A percentile compares a stretch with the other conserved stretches of the same genome.
Conservation (phyloP, 2,113 vertebrate species). For the Pseudorectes ferrugineus region DNA sequence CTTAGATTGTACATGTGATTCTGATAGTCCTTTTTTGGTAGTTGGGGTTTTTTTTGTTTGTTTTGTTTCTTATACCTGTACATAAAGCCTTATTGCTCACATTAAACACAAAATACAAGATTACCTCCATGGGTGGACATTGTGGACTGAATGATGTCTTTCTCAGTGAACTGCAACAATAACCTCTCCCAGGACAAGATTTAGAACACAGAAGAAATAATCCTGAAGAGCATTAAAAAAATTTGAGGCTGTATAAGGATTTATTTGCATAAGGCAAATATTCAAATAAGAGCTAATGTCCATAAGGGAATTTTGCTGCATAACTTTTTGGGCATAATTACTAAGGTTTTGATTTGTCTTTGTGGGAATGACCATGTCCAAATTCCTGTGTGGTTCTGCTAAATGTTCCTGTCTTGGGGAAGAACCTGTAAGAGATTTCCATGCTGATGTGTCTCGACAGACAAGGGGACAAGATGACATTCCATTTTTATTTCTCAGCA, state of each 20-base stretch:
- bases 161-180: neutral
- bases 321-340: neutral
- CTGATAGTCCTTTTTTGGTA: neutral
- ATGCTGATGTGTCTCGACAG: neutral
- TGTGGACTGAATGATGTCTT: neutral
- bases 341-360: neutral
- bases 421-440: neutral
- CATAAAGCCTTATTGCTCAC: neutral
- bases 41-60: neutral
- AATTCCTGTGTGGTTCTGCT: neutral
- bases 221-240: neutral
- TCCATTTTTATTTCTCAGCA: neutral
- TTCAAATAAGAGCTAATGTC: neutral
- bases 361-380: neutral
- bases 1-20: neutral
- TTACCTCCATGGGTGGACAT: neutral
- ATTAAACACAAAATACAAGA: neutral
- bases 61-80: neutral
- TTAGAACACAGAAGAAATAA: neutral
- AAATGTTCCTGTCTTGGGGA: neutral
- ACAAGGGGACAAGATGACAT: neutral
- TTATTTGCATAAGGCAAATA: neutral
- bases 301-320: neutral
- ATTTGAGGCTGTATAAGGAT: neutral
- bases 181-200: neutral